Evolutionary conservation across 2,797 vertebrate genomes (phyloP).

Genomic region (Anguilla marmorata): DNA sequence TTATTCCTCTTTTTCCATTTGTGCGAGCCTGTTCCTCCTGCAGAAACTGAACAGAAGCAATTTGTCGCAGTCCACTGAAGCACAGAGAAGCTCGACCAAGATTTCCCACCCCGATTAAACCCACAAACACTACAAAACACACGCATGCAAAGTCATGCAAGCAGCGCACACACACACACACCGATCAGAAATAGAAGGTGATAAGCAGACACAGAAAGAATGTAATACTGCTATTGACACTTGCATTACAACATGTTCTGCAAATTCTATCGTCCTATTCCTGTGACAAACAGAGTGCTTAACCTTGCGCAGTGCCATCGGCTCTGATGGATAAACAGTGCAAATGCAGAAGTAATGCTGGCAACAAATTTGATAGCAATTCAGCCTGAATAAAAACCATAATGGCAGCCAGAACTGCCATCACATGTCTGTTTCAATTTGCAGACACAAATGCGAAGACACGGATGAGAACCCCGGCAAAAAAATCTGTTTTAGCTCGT

Average conservation of each 20-base stretch:
- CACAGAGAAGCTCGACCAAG: not conserved
- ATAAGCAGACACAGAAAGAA: not conserved
- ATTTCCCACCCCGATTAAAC: conserved; percentile 34
- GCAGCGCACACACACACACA: not conserved
- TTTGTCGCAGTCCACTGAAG: conserved; percentile 26
- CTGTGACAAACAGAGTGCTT: not conserved
- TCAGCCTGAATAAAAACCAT: not conserved
- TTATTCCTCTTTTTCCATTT: conserved; percentile 2
- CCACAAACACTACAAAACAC: not conserved
- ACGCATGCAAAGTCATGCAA: not conserved
- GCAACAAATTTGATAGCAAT: not conserved
- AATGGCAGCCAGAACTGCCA: not conserved
- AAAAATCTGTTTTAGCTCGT: not conserved
- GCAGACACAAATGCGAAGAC: not conserved
- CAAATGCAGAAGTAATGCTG: not conserved
- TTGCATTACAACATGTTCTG: not conserved
- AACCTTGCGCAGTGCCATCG: not conserved
- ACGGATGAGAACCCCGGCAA: not conserved
- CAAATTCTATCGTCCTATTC: not conserved
- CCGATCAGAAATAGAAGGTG: not conserved
- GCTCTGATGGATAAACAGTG: not conserved
- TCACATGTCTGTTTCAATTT: not conserved
- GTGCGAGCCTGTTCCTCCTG: not conserved
- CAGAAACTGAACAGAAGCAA: conserved; percentile 19
- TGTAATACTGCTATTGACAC: not conserved